Evolutionary conservation across 1,140 invertebrate genomes (phyloP).

Genomic region (Camponotus vicinus): DNA sequence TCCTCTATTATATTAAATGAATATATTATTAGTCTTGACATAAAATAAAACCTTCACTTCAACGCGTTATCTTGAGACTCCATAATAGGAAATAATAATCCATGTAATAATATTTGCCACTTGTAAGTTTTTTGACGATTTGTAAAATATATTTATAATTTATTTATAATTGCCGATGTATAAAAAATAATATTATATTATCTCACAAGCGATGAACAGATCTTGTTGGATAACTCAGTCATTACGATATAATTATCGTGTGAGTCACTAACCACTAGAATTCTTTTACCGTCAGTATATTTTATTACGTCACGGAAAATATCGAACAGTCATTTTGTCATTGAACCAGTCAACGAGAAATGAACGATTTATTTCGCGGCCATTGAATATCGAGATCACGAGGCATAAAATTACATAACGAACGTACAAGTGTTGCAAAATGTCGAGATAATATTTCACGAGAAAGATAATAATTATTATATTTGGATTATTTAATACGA

Average conservation of each 20-base stretch:
- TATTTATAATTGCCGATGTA: no score
- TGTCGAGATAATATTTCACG: neutral
- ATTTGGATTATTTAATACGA: neutral
- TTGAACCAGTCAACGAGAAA: constrained; percentile 25
- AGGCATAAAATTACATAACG: constrained; percentile 8
- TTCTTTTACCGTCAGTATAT: constrained; percentile 16
- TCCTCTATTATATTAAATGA: no score
- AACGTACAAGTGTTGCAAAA: neutral
- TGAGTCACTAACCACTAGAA: constrained; percentile 51
- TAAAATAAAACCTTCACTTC: no score
- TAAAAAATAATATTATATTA: no score
- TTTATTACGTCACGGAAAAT: constrained; percentile 62
- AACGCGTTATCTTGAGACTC: no score
- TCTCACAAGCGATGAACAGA: neutral
- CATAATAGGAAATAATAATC: no score
- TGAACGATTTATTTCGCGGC: constrained; percentile 21
- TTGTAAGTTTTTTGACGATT: no score
- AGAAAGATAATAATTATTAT: neutral
- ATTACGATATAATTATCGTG: constrained; percentile 31
- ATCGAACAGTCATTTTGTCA: constrained; percentile 48
- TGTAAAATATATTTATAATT: no score
- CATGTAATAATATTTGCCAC: no score
- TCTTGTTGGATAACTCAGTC: neutral
- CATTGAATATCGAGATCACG: constrained; percentile 3
- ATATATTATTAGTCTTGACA: no score